Percentiles rank a stretch among this genome's conserved stretches.
Evolutionary conservation across 2,113 vertebrate genomes (phyloP).

Genomic region (Alligator sinensis): DNA sequence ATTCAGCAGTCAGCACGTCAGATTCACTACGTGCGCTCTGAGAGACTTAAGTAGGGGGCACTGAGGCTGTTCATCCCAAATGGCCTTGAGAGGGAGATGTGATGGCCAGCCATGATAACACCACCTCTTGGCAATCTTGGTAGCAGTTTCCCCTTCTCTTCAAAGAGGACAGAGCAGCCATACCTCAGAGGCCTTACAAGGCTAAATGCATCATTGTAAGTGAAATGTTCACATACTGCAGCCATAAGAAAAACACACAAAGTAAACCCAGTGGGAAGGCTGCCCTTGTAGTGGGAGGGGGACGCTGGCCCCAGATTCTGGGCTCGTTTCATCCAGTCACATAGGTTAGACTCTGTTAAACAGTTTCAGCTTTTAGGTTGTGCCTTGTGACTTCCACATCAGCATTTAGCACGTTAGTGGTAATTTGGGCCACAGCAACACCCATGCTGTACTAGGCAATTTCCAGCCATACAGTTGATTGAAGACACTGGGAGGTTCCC

Average conservation of each 20-base stretch:
- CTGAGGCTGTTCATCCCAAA: no score
- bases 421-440: neutral
- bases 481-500: neutral
- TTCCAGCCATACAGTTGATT: neutral
- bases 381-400: neutral
- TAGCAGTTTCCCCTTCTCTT: neutral
- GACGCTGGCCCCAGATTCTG: rapidly evolving
- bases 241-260: neutral
- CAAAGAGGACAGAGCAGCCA: neutral
- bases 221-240: neutral
- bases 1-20: no score
- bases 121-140: neutral
- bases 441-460: neutral
- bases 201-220: neutral
- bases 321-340: neutral
- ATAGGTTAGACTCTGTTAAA: neutral
- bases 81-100: no score
- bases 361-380: neutral
- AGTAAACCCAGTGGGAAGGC: neutral
- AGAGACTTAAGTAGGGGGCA: no score
- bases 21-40: no score
- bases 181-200: neutral
- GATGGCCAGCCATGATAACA: no score
- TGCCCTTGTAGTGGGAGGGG: neutral
- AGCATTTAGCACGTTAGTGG: neutral